These are phyloP conservation scores for Diaperis boleti DNA, from an alignment of 2,888 invertebrate genomes.

Conservation along the genomic window DNA sequence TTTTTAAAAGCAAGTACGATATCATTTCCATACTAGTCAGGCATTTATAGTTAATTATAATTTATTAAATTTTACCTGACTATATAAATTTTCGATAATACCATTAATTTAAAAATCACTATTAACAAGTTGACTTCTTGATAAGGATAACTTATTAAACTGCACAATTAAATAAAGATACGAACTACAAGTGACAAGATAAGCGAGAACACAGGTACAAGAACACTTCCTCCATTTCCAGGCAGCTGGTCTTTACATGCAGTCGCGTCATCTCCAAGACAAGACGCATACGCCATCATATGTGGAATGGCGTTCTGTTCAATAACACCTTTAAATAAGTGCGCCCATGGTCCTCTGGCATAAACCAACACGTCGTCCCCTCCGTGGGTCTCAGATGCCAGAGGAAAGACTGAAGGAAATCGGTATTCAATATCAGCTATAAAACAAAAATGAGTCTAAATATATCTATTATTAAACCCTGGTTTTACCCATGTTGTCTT, in stretches of 20 bases:
- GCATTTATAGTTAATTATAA: too few relatives aligned
- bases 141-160: too few relatives aligned
- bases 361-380: conserved; percentile 86
- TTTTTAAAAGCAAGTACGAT: too few relatives aligned
- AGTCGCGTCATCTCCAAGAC: conserved; percentile 64
- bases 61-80: too few relatives aligned
- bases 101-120: too few relatives aligned
- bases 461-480: conserved; percentile 45
- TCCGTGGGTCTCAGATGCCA: conserved; percentile 78
- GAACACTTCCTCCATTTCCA: background rate
- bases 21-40: too few relatives aligned
- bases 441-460: background rate
- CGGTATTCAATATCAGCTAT: conserved; percentile 1
- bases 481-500: conserved; percentile 50
- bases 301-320: conserved; percentile 86
- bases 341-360: conserved; percentile 83
- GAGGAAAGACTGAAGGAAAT: conserved; percentile 73
- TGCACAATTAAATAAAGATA: too few relatives aligned
- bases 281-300: conserved; percentile 79
- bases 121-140: too few relatives aligned
- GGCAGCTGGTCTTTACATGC: background rate
- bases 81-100: too few relatives aligned
- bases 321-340: conserved; percentile 82
- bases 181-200: background rate
- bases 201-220: background rate